Conservation (phyloP, 2,113 vertebrate species). For the Neodontobutis hainanensis region DNA sequence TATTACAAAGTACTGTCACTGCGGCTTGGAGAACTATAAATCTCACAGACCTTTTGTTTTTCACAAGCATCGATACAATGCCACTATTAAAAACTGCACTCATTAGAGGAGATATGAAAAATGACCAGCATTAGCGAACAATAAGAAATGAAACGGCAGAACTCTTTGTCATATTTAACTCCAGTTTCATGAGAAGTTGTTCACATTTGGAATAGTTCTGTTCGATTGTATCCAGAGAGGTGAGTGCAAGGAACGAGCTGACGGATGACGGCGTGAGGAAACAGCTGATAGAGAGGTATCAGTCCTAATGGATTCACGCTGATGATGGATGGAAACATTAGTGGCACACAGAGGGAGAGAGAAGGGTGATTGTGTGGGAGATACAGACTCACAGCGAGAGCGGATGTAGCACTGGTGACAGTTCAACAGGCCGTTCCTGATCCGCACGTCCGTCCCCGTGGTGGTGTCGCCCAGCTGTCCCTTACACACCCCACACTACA, state of each 20-base stretch:
- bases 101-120: slow-evolving; percentile 22
- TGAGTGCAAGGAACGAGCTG: not conserved
- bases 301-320: not conserved
- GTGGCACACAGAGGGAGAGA: not conserved
- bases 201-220: not conserved
- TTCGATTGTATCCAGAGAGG: slow-evolving; percentile 1
- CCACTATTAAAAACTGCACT: slow-evolving; percentile 22
- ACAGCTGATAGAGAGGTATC: not conserved
- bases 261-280: not conserved
- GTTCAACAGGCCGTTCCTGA: slow-evolving; percentile 94
- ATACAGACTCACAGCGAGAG: slow-evolving; percentile 89
- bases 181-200: not conserved
- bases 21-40: slow-evolving; percentile 38
- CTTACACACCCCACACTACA: slow-evolving; percentile 94
- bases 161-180: slow-evolving; percentile 8
- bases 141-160: slow-evolving; percentile 21
- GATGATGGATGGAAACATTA: slow-evolving; percentile 1
- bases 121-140: slow-evolving; percentile 24
- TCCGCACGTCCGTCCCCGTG: slow-evolving; percentile 94
- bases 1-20: slow-evolving; percentile 18
- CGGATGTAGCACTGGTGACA: slow-evolving; percentile 94
- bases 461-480: slow-evolving; percentile 92
- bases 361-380: not conserved
- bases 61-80: not conserved
- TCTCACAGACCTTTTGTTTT: slow-evolving; percentile 25